Conservation (phyloP, 2,797 vertebrate species). For the Enteromius unitaeniatus region DNA sequence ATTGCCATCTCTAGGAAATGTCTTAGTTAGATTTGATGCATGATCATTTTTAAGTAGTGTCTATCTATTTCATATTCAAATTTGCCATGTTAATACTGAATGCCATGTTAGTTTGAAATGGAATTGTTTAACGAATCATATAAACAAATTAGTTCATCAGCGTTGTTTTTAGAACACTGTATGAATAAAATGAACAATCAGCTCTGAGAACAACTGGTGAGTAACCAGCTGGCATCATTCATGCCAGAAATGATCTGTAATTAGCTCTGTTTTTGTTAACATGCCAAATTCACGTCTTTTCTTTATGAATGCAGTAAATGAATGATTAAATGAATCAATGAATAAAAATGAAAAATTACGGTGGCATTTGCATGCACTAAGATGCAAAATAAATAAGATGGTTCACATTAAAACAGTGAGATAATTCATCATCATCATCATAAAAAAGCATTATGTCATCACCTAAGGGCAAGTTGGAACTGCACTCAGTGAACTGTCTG, state of each 20-base stretch:
- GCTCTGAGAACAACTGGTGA: not conserved
- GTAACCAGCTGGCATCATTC: not conserved
- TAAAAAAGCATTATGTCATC: conserved; percentile 29
- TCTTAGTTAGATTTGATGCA: not conserved
- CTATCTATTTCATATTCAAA: not conserved
- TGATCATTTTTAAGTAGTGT: not conserved
- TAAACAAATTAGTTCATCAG: not conserved
- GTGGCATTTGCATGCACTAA: not conserved
- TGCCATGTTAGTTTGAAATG: not conserved
- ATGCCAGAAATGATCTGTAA: not conserved
- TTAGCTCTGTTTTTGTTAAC: conserved; percentile 11
- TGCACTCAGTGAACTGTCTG: conserved; percentile 30
- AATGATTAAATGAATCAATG: not conserved
- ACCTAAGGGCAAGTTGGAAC: conserved; percentile 44
- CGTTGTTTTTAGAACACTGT: not conserved
- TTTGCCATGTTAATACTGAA: not conserved
- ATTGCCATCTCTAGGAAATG: not conserved
- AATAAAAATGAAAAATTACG: not conserved
- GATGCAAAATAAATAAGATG: not conserved
- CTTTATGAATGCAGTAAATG: not conserved
- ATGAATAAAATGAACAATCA: not conserved
- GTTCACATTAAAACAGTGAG: conserved; percentile 6
- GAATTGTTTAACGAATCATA: not conserved
- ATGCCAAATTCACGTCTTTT: not conserved
- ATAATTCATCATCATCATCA: conserved; percentile 1